Conservation (phyloP, 35 echinoderm and acorn worm species). For the Lytechinus pictus region DNA sequence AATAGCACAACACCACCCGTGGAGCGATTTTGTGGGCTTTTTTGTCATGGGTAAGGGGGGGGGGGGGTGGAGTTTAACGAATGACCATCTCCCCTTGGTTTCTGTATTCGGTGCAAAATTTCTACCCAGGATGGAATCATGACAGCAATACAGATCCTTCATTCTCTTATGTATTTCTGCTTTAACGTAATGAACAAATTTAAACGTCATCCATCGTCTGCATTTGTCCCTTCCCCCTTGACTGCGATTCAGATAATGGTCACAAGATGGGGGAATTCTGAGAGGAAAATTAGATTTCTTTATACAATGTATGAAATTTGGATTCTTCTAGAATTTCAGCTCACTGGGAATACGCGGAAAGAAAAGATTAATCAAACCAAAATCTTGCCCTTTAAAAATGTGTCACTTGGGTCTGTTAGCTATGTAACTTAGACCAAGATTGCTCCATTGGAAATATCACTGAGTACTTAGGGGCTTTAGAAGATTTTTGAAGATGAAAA, state of each 20-base stretch:
- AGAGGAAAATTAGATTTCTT: not conserved
- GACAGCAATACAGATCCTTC: too few species aligned
- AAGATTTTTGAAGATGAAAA: not conserved
- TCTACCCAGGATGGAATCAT: too few species aligned
- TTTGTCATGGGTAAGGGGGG: too few species aligned
- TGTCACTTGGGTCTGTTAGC: not conserved
- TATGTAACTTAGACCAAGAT: not conserved
- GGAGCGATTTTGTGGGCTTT: too few species aligned
- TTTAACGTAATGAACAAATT: not conserved
- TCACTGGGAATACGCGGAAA: not conserved
- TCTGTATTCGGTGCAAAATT: too few species aligned
- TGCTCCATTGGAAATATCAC: constrained; percentile 3
- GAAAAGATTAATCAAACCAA: not conserved
- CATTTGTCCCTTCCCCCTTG: not conserved
- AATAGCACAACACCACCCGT: too few species aligned
- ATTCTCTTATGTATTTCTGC: too few species aligned
- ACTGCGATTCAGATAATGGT: not conserved
- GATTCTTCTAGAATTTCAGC: not conserved
- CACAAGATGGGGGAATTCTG: not conserved
- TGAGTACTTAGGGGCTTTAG: not conserved
- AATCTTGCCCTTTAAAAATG: not conserved
- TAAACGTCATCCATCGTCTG: not conserved
- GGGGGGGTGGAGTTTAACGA: too few species aligned
- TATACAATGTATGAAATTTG: not conserved
- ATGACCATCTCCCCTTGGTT: too few species aligned